Base-by-base conservation (phyloP, 2,888 invertebrate species). In the Ormyrus labotus region DNA sequence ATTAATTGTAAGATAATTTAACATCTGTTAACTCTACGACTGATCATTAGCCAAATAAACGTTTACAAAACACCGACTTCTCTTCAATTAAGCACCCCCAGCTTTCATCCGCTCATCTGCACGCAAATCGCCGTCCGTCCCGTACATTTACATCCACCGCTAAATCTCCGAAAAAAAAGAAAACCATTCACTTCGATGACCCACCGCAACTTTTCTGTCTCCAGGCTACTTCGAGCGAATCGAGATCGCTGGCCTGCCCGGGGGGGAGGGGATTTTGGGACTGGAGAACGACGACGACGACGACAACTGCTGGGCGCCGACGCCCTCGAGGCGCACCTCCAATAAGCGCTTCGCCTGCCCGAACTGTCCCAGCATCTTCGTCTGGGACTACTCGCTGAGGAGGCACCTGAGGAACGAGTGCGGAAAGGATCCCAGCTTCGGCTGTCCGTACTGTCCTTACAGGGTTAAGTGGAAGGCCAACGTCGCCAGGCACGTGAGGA, bases 381-480 rank as follows among this genome's bases (percentile, higher is more conserved):
- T 86, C 9, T 87, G 86, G 70, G 78, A 84, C 1, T 85, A 88
- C 61, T 93, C 94, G 79, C 87, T 94, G 81, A 92, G 93, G 82
- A 91, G 94, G 9, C 94, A 94, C 83, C 90, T 92, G 85, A 91
- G 90, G 34, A 91, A 91, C 89, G 92, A 92, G 81, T 92, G 92
- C 84, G 92, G 92, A 64, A 91, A 91, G 81, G 91, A 92, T 79
- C 92, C 92, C 6, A 88, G 90, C 58, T 92, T 92, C 83, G 89
- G 90, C 60, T 92, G 92, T 78, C 90, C 91, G 0, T 90, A 91
- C 82, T 92, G 92, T 83, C 88, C 89, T 2, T 90, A 91, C 63
- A 87, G 89, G 50, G 91, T 90, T 83, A 90, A 91, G 53, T 89
- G 91, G 76, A 91, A 91, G 83, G 89, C 89, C 4, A 91, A 92